Percentiles rank a stretch among this genome's conserved stretches.
Conservation (phyloP, 2,888 invertebrate species). For the Eupithecia insigniata region DNA sequence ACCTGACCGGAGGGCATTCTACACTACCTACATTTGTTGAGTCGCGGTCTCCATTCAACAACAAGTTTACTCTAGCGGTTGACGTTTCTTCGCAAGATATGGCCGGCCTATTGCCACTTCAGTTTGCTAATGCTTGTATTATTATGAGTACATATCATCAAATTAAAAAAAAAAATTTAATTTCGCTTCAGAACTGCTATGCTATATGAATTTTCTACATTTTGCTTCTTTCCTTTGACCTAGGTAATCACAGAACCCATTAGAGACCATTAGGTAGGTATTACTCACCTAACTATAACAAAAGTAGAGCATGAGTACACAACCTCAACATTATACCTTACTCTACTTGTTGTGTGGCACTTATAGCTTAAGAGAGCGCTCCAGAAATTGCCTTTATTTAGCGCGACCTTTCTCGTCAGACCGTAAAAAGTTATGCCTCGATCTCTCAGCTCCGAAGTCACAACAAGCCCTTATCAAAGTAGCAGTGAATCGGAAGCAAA, state of each 20-base stretch:
- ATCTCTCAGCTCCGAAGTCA: conserved; percentile 23
- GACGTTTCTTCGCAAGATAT: too few species aligned
- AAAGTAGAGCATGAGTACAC: conserved; percentile 1
- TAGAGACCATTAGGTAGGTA: neutral
- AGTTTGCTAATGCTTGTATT: too few species aligned
- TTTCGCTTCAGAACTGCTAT: neutral
- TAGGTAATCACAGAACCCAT: conserved; percentile 9
- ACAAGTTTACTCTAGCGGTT: too few species aligned
- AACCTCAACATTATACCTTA: neutral
- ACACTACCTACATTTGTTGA: too few species aligned
- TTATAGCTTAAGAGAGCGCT: neutral
- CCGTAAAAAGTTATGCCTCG: conserved; percentile 19
- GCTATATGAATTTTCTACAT: neutral
- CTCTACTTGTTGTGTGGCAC: neutral
- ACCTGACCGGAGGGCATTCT: too few species aligned
- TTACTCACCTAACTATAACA: neutral
- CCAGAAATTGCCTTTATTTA: conserved; percentile 10
- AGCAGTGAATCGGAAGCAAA: conserved; percentile 31
- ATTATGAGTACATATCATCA: neutral
- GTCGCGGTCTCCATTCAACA: too few species aligned
- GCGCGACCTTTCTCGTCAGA: conserved; percentile 13
- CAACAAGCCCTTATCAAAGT: conserved; percentile 22
- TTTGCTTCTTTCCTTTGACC: neutral
- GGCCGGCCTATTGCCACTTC: too few species aligned
- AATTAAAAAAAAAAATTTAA: neutral